Evolutionary conservation across 2,113 vertebrate genomes (phyloP).

Genomic region (Formicarius rufipectus): DNA sequence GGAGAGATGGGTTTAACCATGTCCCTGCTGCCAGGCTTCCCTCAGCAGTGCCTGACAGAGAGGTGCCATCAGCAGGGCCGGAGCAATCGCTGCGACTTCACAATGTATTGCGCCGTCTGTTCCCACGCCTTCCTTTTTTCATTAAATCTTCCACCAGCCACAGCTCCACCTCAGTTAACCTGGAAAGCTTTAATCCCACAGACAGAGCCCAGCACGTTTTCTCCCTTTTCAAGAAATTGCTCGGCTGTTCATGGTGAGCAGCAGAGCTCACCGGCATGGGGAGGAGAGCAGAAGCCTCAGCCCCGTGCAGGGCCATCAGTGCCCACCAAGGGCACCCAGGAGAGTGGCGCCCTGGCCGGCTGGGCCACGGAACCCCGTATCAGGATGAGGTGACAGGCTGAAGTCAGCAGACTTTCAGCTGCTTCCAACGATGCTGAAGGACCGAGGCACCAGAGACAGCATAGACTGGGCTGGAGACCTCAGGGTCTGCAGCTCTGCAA

Average conservation of each 20-base stretch:
- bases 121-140: background rate
- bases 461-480: background rate
- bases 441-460: accelerated
- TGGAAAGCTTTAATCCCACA: background rate
- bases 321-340: background rate
- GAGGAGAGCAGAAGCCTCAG: background rate
- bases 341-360: background rate
- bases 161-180: background rate
- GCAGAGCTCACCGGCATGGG: background rate
- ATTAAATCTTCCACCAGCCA: background rate
- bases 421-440: background rate
- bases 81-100: too few relatives aligned
- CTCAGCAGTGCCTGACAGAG: background rate
- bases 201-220: background rate
- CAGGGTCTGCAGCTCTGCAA: background rate
- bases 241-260: background rate
- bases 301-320: background rate
- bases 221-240: background rate
- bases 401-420: background rate
- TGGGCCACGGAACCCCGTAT: accelerated
- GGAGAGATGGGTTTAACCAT: background rate
- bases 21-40: background rate
- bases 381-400: background rate
- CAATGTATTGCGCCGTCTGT: too few relatives aligned
- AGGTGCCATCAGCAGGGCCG: background rate